Base-by-base conservation (phyloP, 2,888 invertebrate genomes). In the Stegana nigrithorax region DNA sequence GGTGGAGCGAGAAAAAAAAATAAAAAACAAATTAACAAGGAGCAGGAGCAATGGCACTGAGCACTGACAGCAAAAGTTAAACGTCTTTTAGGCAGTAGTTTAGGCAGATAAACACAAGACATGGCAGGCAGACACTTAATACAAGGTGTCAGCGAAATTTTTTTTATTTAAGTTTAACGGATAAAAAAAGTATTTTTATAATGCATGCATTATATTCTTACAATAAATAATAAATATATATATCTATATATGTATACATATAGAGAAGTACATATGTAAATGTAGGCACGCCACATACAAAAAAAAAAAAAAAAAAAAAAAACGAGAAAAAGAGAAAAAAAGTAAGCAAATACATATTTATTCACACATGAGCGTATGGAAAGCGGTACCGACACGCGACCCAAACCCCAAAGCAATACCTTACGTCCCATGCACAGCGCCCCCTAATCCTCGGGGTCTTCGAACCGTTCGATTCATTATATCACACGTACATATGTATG, bases 121-220 rank as follows among this genome's bases (percentile, higher is more conserved):
- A 60, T 59, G 65, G 55, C 66, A 66, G 71, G 69, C 70, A 68
- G 64, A 61, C 67, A 61, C 59, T 59, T 59, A 62, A 62, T 60
- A 53, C 61, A 64, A 66, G 67, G 73, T 64, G 73, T 67, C 64
- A 60, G 68, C 56, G 32, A 53, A 70, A 67, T 63, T 71, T 75
- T 79, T 76, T 75, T 77, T 77, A 65, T 59, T 79, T 79, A 75
- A 79, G 73, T 78, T n/a, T 79, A 68, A 73, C 59, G 23, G 7
- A 50, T 26, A 51, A 51, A 53, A 53, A 70, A 78, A 75, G 81
- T 82, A 82, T 82, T 82, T 82, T 83, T 83, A 82, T 83, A 82
- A 81, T 82, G 80, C 83, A 83, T 83, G 83, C 82, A 82, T 82
- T 81, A 81, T 82, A 82, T 81, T 78, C 81, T 72, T 81, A 82